phyloP scores from a whole-genome alignment of 1,140 invertebrate species.

The Pseudomyrmex pallidus region DNA sequence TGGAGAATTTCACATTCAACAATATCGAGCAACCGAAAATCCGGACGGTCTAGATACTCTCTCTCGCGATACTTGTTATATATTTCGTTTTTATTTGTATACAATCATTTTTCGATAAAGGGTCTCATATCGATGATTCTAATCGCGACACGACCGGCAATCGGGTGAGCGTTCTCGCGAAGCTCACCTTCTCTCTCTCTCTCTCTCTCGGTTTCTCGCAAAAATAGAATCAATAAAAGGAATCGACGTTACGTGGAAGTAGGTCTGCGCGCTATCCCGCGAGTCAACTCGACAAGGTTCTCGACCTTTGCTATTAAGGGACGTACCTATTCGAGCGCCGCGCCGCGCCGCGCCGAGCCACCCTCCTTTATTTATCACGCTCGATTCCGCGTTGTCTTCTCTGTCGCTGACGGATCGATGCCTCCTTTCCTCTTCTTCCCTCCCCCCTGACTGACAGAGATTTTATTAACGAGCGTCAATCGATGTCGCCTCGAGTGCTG shows the following conservation, averaged over 20 bases:
- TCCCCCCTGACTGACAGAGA: conserved; percentile 6
- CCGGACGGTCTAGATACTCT: not conserved
- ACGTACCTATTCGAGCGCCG: conserved; percentile 47
- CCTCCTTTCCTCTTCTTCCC: not conserved
- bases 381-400: conserved; percentile 44
- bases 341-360: conserved; percentile 28
- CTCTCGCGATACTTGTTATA: not conserved
- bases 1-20: conserved; percentile 15
- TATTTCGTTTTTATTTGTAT: not conserved
- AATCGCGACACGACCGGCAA: conserved; percentile 8
- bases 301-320: conserved; percentile 67
- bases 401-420: conserved; percentile 24
- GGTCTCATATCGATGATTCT: not conserved
- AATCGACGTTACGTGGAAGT: conserved; percentile 63
- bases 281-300: conserved; percentile 64
- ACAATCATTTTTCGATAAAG: conserved; percentile 43
- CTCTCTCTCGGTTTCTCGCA: conserved; percentile 27
- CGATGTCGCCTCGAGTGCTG: conserved; percentile 13
- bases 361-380: conserved; percentile 50
- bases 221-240: conserved; percentile 66
- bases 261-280: conserved; percentile 62
- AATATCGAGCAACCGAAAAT: not conserved
- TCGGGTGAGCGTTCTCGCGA: conserved; percentile 31
- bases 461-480: conserved; percentile 57
- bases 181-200: not conserved